Conservation (phyloP, 2,113 vertebrate genomes). For the Dendropsophus ebraccatus region DNA sequence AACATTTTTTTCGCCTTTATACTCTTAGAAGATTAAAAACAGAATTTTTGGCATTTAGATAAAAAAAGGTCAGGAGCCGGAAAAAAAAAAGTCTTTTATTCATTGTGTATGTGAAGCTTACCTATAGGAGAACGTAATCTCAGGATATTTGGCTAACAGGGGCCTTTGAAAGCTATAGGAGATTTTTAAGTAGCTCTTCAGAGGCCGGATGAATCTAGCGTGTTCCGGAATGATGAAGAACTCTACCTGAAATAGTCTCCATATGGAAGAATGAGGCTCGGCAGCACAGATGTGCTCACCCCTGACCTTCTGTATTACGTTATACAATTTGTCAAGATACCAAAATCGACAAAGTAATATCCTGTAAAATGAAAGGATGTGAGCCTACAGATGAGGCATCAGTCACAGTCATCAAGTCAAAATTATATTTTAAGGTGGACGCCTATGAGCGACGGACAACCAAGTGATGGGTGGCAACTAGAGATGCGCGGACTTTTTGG, state of each 20-base stretch:
- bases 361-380: no score
- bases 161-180: constrained; percentile 20
- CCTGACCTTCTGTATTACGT: no score
- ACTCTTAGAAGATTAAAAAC: constrained; percentile 45
- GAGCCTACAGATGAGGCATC: no score
- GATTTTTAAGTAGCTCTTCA: constrained; percentile 17
- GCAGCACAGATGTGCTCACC: no score
- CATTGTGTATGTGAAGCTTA: neutral
- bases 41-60: constrained; percentile 25
- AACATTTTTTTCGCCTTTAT: constrained; percentile 32
- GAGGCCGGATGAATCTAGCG: neutral
- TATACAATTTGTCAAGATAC: neutral
- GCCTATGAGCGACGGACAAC: no score
- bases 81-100: neutral
- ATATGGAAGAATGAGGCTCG: no score
- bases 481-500: no score
- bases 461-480: no score
- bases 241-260: neutral
- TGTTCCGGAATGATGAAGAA: neutral
- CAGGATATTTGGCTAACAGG: neutral
- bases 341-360: no score
- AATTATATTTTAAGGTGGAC: no score
- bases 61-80: neutral
- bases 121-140: neutral
- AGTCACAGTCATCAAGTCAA: no score